A percentile compares a stretch with the other conserved stretches of the same genome.
phyloP scores from a whole-genome alignment of 1,140 invertebrate genomes.

The Eupristina koningsbergeri region DNA sequence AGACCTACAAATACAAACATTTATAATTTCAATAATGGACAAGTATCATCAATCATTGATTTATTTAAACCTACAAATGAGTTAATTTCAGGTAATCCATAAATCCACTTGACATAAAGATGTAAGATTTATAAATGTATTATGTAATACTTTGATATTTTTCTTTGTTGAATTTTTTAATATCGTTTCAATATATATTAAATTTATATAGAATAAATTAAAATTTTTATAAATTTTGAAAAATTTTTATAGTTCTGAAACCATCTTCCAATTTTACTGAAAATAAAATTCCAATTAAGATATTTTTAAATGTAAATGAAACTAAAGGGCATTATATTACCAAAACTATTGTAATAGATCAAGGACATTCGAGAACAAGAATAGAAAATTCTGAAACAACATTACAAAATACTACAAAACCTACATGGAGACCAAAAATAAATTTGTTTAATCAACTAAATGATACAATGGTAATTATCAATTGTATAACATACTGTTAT shows the following conservation, averaged over 20 bases:
- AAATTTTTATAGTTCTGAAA: not conserved
- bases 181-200: not conserved
- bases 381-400: conserved; percentile 47
- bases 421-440: conserved; percentile 34
- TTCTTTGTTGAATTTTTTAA: not conserved
- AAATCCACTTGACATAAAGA: no score
- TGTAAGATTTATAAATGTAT: no score
- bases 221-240: not conserved
- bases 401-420: conserved; percentile 32
- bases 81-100: not conserved
- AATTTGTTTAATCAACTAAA: not conserved
- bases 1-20: conserved; percentile 28
- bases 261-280: not conserved
- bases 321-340: conserved; percentile 58
- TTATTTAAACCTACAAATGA: not conserved
- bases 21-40: conserved; percentile 45
- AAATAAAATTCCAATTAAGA: not conserved
- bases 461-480: conserved; percentile 36
- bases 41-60: not conserved
- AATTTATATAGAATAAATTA: no score
- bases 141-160: not conserved
- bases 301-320: conserved; percentile 57
- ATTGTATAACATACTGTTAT: not conserved
- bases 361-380: conserved; percentile 59
- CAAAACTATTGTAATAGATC: conserved; percentile 58